Conservation (phyloP, 1,140 invertebrate genomes). For the Drosophila insularis region DNA sequence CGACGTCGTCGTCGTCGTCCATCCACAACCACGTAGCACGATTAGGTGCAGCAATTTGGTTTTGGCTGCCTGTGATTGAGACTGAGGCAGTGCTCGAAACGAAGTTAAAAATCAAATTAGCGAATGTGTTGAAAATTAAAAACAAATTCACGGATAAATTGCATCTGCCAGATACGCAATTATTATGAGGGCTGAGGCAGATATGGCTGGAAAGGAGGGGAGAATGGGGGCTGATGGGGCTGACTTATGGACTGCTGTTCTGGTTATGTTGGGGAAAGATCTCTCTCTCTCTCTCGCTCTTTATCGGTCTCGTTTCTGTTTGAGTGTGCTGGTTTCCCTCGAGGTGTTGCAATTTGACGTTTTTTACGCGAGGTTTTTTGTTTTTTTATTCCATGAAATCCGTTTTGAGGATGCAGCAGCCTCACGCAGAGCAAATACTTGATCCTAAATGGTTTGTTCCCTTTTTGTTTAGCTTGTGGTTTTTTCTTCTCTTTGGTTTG, state of each 20-base stretch:
- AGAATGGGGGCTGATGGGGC: slow-evolving; percentile 9
- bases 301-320: slow-evolving; percentile 18
- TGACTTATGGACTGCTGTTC: slow-evolving; percentile 67
- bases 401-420: slow-evolving; percentile 47
- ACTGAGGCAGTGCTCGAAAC: slow-evolving; percentile 76
- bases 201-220: background rate
- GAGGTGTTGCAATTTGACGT: slow-evolving; percentile 82
- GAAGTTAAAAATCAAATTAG: slow-evolving; percentile 83
- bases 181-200: slow-evolving; percentile 69
- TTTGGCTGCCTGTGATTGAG: slow-evolving; percentile 76
- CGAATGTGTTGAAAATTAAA: slow-evolving; percentile 83
- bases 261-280: slow-evolving; percentile 19
- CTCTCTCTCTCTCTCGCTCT: slow-evolving; percentile 19
- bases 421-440: slow-evolving; percentile 77
- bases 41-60: slow-evolving; percentile 78
- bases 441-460: slow-evolving; percentile 69
- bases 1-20: slow-evolving; percentile 29
- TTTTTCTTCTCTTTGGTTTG: background rate
- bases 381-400: slow-evolving; percentile 74
- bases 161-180: slow-evolving; percentile 82
- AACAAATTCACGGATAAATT: slow-evolving; percentile 83
- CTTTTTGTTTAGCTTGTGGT: background rate
- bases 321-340: slow-evolving; percentile 60
- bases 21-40: slow-evolving; percentile 54
- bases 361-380: slow-evolving; percentile 68